Conservation (phyloP, 2,797 vertebrate species). For the Myotis pilosus region DNA sequence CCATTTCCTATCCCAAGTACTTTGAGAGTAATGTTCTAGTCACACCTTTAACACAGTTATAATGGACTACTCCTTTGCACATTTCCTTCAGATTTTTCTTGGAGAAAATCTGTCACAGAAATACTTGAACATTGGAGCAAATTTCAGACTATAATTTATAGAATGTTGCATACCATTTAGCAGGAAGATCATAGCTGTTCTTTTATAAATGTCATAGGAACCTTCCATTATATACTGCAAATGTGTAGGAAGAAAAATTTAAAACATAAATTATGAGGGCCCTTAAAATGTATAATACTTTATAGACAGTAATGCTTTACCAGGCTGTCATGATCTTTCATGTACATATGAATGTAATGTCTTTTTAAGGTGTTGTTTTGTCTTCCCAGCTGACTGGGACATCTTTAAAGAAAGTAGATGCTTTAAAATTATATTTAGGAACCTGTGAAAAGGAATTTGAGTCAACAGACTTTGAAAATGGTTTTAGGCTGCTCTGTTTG, state of each 20-base stretch:
- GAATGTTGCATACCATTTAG: background rate
- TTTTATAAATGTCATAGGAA: conserved; percentile 6
- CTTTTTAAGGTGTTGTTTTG: conserved; percentile 41
- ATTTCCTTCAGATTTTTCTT: background rate
- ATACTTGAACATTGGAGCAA: conserved; percentile 33
- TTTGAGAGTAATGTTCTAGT: background rate
- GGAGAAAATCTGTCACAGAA: conserved; percentile 49
- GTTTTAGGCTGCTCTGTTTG: background rate
- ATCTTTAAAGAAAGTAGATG: background rate
- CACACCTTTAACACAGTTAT: background rate
- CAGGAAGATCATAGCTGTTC: conserved; percentile 2
- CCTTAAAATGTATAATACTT: conserved; percentile 41
- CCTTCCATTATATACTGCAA: background rate
- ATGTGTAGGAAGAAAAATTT: background rate
- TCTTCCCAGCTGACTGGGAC: conserved; percentile 5
- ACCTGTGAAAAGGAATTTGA: background rate
- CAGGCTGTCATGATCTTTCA: background rate
- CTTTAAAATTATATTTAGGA: background rate
- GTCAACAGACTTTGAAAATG: background rate
- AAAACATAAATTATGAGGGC: conserved; percentile 39
- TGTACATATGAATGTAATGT: background rate
- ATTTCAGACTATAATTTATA: conserved; percentile 60
- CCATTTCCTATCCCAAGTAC: background rate
- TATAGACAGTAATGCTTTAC: background rate
- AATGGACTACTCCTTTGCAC: background rate